phyloP scores from a whole-genome alignment of 2,888 invertebrate species.

The Cistogaster globosa region DNA sequence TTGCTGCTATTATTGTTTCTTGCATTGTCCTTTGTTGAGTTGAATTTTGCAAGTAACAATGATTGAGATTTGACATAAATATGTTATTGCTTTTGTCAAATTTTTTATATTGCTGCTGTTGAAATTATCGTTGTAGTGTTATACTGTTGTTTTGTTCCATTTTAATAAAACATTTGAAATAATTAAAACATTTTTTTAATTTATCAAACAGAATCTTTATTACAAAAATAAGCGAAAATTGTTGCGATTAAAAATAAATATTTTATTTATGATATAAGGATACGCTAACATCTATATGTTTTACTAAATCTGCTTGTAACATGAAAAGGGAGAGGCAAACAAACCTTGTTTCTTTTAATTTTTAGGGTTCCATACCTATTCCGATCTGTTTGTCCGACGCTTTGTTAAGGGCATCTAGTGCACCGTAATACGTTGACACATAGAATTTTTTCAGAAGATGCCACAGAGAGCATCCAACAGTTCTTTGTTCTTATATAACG shows the following conservation, averaged over 20 bases:
- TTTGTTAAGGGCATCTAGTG: no score
- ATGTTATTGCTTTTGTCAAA: constrained; percentile 55
- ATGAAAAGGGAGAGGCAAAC: no score
- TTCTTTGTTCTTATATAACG: no score
- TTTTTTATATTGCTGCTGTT: constrained; percentile 4
- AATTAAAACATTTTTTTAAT: constrained; percentile 60
- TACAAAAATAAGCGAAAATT: constrained; percentile 6
- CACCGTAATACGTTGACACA: no score
- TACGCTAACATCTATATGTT: neutral
- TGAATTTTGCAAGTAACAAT: constrained; percentile 42
- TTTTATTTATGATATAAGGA: no score
- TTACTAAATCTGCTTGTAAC: neutral
- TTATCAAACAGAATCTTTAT: constrained; percentile 47
- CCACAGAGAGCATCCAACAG: no score
- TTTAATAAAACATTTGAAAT: constrained; percentile 59
- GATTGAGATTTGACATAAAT: constrained; percentile 70
- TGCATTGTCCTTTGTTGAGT: constrained; percentile 15
- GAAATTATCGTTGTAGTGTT: constrained; percentile 12
- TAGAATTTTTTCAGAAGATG: no score
- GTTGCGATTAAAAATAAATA: neutral
- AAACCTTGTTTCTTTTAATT: no score
- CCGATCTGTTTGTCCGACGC: no score
- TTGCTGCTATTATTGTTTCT: constrained; percentile 4
- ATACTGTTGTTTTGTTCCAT: constrained; percentile 1
- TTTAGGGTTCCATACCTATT: no score